phyloP scores from a whole-genome alignment of 2,797 vertebrate genomes.

The Kryptopterus vitreolus region DNA sequence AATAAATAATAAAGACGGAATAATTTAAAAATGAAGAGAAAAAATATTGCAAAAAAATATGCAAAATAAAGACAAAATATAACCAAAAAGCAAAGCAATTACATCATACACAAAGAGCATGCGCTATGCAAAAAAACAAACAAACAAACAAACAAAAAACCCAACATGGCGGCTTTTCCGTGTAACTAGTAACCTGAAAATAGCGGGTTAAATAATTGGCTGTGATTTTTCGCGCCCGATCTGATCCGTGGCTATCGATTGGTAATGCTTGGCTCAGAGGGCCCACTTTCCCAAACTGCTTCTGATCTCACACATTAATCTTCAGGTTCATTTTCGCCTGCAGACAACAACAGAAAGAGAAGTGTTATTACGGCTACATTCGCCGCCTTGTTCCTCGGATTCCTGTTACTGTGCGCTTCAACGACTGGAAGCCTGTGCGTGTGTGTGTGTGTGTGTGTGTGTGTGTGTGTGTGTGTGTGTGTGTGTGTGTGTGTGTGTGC shows the following conservation, averaged over 20 bases:
- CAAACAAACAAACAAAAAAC: too few relatives aligned
- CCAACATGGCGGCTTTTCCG: too few relatives aligned
- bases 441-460: slow-evolving; percentile 33
- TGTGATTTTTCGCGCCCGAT: slow-evolving; percentile 26
- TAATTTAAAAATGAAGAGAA: background rate
- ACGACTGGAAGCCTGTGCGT: slow-evolving; percentile 20
- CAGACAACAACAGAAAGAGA: slow-evolving; percentile 63
- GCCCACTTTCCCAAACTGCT: slow-evolving; percentile 42
- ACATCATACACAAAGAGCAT: background rate
- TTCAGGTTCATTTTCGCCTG: slow-evolving; percentile 58
- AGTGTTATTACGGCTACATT: slow-evolving; percentile 61
- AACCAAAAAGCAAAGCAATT: background rate
- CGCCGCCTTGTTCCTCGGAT: slow-evolving; percentile 49
- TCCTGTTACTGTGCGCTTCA: slow-evolving; percentile 37
- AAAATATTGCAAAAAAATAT: background rate
- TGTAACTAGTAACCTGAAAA: background rate
- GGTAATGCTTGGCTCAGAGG: slow-evolving; percentile 49
- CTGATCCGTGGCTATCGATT: slow-evolving; percentile 48
- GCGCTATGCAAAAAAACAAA: background rate
- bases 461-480: slow-evolving; percentile 31
- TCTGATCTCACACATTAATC: slow-evolving; percentile 58
- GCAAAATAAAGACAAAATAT: background rate
- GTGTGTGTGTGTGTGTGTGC: slow-evolving; percentile 27
- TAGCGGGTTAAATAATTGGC: slow-evolving; percentile 9
- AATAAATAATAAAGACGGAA: background rate